Percentiles rank a stretch among this genome's conserved stretches.
Evolutionary conservation across 2,888 invertebrate genomes (phyloP).

Genomic region (Eupithecia subfuscata): DNA sequence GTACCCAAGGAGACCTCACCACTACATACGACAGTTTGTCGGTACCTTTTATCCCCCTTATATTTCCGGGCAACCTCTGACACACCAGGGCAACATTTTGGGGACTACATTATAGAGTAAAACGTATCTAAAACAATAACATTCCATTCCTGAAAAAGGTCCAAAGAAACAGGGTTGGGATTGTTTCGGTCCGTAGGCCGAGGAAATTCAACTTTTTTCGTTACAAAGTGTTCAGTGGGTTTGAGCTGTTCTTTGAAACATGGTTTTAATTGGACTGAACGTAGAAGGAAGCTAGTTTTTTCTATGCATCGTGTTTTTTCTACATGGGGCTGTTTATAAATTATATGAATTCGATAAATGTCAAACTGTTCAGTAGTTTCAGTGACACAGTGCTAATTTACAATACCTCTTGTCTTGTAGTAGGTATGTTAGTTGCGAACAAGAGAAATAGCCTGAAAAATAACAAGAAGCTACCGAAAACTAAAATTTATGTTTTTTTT

Average conservation of each 20-base stretch:
- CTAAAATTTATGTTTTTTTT: too few species aligned
- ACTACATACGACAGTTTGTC: background rate
- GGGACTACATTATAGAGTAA: conserved; percentile 16
- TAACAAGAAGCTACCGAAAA: too few species aligned
- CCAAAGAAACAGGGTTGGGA: conserved; percentile 20
- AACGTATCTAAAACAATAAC: conserved; percentile 35
- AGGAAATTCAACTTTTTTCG: conserved; percentile 10
- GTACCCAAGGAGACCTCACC: background rate
- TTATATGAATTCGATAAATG: background rate
- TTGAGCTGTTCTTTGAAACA: background rate
- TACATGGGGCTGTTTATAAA: background rate
- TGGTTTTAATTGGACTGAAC: background rate
- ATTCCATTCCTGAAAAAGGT: conserved; percentile 31
- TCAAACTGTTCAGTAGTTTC: background rate
- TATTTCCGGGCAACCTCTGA: conserved; percentile 3
- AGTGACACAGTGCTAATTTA: too few species aligned
- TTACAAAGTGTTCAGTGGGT: background rate
- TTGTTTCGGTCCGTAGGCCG: conserved; percentile 9
- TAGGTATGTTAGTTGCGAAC: too few species aligned
- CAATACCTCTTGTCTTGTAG: too few species aligned
- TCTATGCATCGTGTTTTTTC: background rate
- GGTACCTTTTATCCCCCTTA: background rate
- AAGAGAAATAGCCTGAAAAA: too few species aligned
- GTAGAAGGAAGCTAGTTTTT: background rate
- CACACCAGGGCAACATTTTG: conserved; percentile 11